A percentile compares a stretch with the other conserved stretches of the same genome.
phyloP scores from a whole-genome alignment of 2,113 vertebrate genomes.

The Colistium nudipinnis region DNA sequence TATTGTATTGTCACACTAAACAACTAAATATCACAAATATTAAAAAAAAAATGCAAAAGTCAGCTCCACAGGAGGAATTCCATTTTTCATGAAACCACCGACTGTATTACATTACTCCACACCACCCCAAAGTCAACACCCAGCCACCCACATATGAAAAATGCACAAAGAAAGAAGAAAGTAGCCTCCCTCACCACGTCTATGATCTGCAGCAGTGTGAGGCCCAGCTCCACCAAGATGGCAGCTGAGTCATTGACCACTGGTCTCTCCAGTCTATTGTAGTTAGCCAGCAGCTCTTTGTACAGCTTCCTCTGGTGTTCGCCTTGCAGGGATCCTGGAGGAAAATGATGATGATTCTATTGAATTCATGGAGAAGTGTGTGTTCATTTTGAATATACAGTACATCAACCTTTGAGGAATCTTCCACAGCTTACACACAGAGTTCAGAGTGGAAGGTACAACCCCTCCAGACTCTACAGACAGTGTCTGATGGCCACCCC shows the following conservation, averaged over 20 bases:
- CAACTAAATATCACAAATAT: no score
- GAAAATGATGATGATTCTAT: no score
- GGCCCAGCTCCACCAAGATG: slow-evolving; percentile 85
- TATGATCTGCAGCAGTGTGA: slow-evolving; percentile 89
- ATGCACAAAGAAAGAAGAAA: not conserved
- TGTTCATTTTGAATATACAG: not conserved
- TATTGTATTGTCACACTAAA: no score
- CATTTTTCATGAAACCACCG: not conserved
- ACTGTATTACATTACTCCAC: not conserved
- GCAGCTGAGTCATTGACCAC: slow-evolving; percentile 88
- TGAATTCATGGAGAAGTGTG: slow-evolving; percentile 64
- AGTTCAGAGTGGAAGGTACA: not conserved
- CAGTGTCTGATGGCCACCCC: slow-evolving; percentile 28
- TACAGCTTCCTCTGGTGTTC: slow-evolving; percentile 88
- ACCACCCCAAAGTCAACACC: not conserved
- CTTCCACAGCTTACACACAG: not conserved
- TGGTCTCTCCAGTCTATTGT: slow-evolving; percentile 87
- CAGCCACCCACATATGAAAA: no score
- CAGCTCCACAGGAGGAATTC: no score
- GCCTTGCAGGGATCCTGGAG: slow-evolving; percentile 83
- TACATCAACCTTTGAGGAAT: not conserved
- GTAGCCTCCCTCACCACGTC: slow-evolving; percentile 83
- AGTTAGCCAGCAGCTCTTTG: slow-evolving; percentile 86
- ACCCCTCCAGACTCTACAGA: not conserved
- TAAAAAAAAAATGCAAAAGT: no score